Conservation (phyloP, 2,113 vertebrate genomes). For the Fukomys damarensis region DNA sequence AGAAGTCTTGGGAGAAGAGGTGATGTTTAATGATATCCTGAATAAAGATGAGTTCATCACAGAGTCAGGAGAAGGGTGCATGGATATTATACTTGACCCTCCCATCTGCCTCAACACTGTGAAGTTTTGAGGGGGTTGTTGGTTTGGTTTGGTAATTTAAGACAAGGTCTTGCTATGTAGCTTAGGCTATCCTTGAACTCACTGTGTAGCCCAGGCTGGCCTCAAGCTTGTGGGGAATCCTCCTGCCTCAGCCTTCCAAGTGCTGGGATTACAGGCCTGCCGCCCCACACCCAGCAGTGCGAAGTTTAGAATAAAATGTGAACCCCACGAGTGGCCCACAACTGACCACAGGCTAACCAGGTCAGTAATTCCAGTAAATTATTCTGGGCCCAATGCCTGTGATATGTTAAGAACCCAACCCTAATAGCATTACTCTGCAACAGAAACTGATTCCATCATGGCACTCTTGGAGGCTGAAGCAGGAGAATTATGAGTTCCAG, state of each 20-base stretch:
- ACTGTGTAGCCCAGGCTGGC: not conserved
- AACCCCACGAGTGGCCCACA: not conserved
- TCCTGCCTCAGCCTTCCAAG: not conserved
- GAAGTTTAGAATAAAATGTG: not conserved
- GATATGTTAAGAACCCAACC: not conserved
- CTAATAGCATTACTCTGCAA: not conserved
- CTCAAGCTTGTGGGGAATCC: not conserved
- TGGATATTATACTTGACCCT: not conserved
- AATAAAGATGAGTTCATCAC: not conserved
- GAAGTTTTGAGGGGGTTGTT: too few relatives aligned
- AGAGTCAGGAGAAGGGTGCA: not conserved
- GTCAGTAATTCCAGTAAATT: not conserved
- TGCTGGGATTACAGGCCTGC: not conserved
- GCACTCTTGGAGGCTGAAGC: not conserved
- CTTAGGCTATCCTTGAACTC: not conserved
- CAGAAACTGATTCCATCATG: not conserved
- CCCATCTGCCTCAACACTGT: not conserved
- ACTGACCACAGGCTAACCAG: not conserved
- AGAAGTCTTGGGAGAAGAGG: not conserved
- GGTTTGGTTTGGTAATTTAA: not conserved
- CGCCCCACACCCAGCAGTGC: not conserved
- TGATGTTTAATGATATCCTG: not conserved
- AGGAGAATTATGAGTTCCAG: not conserved
- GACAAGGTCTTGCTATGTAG: not conserved
- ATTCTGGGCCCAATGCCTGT: not conserved